Evolutionary conservation across 2,113 vertebrate species (phyloP), one percentile per base, ranked within the genome.

Genomic region (Athene noctua): DNA sequence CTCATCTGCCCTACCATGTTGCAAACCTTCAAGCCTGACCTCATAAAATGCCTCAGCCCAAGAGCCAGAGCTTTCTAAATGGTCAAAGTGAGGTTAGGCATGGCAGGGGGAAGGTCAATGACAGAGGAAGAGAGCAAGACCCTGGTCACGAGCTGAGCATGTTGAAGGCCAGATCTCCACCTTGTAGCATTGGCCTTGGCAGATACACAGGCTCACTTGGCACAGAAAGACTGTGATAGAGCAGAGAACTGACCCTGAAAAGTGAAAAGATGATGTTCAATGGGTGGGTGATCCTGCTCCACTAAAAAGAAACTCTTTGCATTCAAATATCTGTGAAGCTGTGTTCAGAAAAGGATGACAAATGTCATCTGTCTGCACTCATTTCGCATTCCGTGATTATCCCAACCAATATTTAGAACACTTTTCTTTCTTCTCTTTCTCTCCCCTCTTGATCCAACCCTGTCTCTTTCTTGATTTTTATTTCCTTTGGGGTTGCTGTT

Each of bases 51-150:
- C 23, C 27, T 46, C 42, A 49, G 30, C 15, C 23, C 52, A 75
- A 67, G 13, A 81, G 6, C 9, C 25, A 73, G 84, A 49, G 55
- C 21, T 93, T 87, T 93, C 47, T 67, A 21, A 62, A 71, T 6
- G 2, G 7, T 74, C n/a, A n/a, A 38, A 10, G 11, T 20, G 15
- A 51, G 11, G 5, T 40, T 84, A 91, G 21, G 22, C 38, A 59
- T 16, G 26, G 23, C 1, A 1, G 7, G 4, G 21, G 5, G 13
- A 18, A 80, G 15, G 18, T 23, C 18, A 57, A 2, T 16, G 51
- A 44, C 14, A 61, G 32, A 91, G 40, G n/a, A 82, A 65, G 40
- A 83, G 11, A 61, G 34, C 25, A 73, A 86, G 54, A 29, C 27
- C 16, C 14, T 70, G 20, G 36, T 61, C 44, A 44, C 30, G 23